A percentile compares a stretch with the other conserved stretches of the same genome.
Conservation (phyloP, 2,888 invertebrate species). For the Cephus spinipes region DNA sequence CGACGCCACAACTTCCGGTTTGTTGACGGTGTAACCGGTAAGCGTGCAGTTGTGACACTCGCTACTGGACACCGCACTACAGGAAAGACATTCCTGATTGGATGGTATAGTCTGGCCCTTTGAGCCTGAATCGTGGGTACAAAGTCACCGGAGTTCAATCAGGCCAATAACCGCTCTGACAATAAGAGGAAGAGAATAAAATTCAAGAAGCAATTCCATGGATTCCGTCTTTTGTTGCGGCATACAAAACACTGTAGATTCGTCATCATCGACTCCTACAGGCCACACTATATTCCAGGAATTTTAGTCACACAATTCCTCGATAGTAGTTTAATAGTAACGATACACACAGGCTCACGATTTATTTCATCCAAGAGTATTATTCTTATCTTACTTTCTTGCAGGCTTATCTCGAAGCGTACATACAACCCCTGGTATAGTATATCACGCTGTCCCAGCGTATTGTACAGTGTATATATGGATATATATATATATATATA, state of each 20-base stretch:
- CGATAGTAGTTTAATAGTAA: background rate
- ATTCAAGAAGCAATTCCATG: background rate
- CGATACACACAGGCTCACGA: background rate
- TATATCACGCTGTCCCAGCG: background rate
- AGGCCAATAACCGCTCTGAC: background rate
- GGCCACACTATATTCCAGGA: background rate
- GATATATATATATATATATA: too few relatives aligned
- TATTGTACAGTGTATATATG: background rate
- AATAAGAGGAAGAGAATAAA: background rate
- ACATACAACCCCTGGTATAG: background rate
- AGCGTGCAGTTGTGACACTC: background rate
- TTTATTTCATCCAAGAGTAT: background rate
- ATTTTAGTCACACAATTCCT: background rate
- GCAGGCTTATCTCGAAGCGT: background rate
- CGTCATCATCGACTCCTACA: background rate
- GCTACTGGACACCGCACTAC: background rate
- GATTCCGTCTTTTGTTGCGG: background rate
- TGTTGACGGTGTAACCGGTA: slow-evolving; percentile 7
- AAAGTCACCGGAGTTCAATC: background rate
- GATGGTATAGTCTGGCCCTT: background rate
- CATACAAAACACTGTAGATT: background rate
- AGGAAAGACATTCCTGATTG: background rate
- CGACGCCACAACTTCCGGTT: slow-evolving; percentile 27
- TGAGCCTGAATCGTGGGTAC: background rate
- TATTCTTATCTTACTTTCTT: background rate